These are phyloP conservation scores for Manacus vitellinus DNA, from an alignment of 2,113 vertebrate species.

Conservation along the genomic window DNA sequence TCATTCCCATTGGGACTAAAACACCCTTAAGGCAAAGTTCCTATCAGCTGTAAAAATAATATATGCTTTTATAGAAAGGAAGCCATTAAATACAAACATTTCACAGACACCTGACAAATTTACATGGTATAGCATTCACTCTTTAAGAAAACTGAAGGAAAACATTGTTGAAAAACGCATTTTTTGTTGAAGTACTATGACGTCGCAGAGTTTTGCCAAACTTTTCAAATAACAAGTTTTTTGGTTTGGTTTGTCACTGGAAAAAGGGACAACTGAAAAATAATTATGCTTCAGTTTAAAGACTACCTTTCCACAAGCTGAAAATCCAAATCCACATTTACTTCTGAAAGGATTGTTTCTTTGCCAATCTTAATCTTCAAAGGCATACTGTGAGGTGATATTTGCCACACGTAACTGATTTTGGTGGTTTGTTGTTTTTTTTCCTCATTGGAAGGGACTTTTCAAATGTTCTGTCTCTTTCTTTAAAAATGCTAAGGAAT, in stretches of 20 bases:
- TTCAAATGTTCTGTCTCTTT: background rate
- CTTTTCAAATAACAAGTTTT: background rate
- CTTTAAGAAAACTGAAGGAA: background rate
- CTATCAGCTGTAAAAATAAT: background rate
- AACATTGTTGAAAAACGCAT: background rate
- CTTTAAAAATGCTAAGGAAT: background rate
- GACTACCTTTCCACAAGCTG: background rate
- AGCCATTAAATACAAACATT: background rate
- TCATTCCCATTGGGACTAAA: background rate
- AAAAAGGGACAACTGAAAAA: background rate
- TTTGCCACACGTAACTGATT: background rate
- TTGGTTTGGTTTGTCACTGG: background rate
- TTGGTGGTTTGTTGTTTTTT: background rate
- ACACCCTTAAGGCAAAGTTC: background rate
- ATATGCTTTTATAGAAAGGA: background rate
- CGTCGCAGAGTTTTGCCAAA: background rate
- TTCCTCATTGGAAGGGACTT: background rate
- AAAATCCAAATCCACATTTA: background rate
- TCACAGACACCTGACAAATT: constrained; percentile 5
- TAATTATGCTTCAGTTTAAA: background rate
- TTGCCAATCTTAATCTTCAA: background rate
- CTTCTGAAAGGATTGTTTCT: background rate
- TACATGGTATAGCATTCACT: background rate
- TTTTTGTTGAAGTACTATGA: background rate
- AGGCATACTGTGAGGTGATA: background rate